Base-by-base conservation (phyloP, 2,797 vertebrate species). In the Clarias laeviceps region DNA sequence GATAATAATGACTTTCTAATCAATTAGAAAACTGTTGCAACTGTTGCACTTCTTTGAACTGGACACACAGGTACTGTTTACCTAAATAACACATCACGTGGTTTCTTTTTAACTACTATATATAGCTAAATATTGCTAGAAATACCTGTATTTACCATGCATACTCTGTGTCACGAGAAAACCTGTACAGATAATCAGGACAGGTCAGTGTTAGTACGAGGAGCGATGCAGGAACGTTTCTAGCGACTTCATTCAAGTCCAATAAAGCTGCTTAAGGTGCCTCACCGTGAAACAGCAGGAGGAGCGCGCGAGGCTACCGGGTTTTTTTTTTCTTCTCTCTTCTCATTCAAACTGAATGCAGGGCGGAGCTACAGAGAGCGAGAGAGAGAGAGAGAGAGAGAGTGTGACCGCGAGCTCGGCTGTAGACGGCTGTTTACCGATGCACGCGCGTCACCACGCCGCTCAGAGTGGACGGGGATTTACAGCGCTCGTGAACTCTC, bases 201-300 rank as follows among this genome's bases (percentile, higher is more conserved):
- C 45, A 18, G 3, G 7, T 29, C 45, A 54, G 54, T n/a, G 6
- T 74, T 45, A 27, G 40, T 50, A n/a, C 45, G 5, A 27, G 72
- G n/a, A 74, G 45, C 15, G 72, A 8, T 5, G 11, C 5, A 24
- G 37, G 40, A 72, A 14, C 68, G 14, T n/a, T n/a, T n/a, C 22
- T 7, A 3, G 40, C 68, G 18, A 22, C 68, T 40, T 72, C 24
- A 24, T n/a, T 22, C 68, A 4, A 29, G n/a, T 73, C 40, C 20
- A 3, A n/a, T 45, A 72, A 73, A 15, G 37, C 24, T 50, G 20
- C 1, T 6, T 29, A 18, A 34, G 37, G 40, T 32, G 17, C 56
- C 59, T 84, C 78, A n/a, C 65, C 22, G 50, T 40, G 61, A 56
- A 78, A 84, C 84, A 79, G 74, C 88, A 88, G 86, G 88, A 87